A percentile compares a stretch with the other conserved stretches of the same genome.
Evolutionary conservation across 2,888 invertebrate species (phyloP).

Genomic region (Thera obeliscata): DNA sequence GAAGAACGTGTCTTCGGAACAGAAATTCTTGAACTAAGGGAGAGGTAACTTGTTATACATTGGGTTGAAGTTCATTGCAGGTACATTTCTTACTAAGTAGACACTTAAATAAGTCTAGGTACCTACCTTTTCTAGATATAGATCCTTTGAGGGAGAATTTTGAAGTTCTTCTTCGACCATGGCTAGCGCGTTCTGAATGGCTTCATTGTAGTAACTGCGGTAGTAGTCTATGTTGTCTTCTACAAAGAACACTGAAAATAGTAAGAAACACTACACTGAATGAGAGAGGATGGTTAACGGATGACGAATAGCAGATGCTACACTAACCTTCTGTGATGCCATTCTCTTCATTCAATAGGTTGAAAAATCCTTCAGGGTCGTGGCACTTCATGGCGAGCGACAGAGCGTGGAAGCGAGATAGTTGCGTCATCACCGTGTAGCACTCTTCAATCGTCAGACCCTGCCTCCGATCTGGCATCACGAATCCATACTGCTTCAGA

Average conservation of each 20-base stretch:
- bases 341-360: constrained; percentile 73
- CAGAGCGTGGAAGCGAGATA: constrained; percentile 87
- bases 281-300: neutral
- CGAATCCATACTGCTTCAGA: constrained; percentile 83
- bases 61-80: too few species aligned
- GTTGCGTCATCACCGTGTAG: constrained; percentile 82
- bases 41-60: too few species aligned
- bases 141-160: constrained; percentile 68
- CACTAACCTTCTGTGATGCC: constrained; percentile 72
- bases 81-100: neutral
- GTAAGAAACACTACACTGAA: neutral
- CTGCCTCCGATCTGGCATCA: constrained; percentile 86
- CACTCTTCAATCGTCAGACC: constrained; percentile 86
- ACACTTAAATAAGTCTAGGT: neutral
- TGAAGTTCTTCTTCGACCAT: constrained; percentile 84
- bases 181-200: constrained; percentile 86
- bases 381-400: constrained; percentile 86
- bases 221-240: constrained; percentile 88
- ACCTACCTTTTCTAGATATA: constrained; percentile 80
- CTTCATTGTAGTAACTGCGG: constrained; percentile 87
- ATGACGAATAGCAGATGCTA: neutral
- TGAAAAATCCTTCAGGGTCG: constrained; percentile 82
- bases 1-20: constrained; percentile 87
- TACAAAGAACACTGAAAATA: constrained; percentile 83
- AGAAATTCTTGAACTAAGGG: constrained; percentile 80